Evolutionary conservation across 2,888 invertebrate genomes (phyloP), one percentile per base, ranked within the genome.

Genomic region (Sepioteuthis lessoniana): DNA sequence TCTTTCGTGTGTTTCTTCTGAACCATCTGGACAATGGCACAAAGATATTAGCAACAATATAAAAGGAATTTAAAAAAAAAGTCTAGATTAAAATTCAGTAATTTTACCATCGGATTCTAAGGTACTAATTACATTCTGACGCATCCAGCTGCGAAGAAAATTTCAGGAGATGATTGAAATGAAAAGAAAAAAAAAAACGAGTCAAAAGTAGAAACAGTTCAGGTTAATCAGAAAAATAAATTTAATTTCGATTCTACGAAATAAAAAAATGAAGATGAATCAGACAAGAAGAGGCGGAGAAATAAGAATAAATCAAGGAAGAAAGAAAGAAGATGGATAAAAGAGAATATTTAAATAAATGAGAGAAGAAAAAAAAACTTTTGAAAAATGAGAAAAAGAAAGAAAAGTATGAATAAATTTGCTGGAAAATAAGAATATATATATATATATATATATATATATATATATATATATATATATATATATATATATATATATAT

Each of bases 71-170:
- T n/a, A 31, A 76, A 76, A 31, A n/a, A 76, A 5, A 8, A 76
- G 42, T 5, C 42, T 42, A n/a, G 16, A 76, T 5, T 3, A 4
- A 28, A 5, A 76, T 50, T 50, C 50, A 50, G 50, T 50, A 76
- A 31, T 76, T 28, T 76, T 76, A 76, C 13, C 76, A 10, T n/a
- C 76, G 76, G n/a, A 76, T 35, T 76, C n/a, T 76, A n/a, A 76
- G 76, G 76, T 76, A 76, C 76, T 76, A 76, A 76, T 76, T 76
- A 76, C 76, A 76, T 76, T 76, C 76, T 76, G n/a, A 76, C 76
- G n/a, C n/a, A 76, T 76, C 35, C n/a, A n/a, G 76, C 76, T 76
- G 76, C n/a, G n/a, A 76, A 76, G n/a, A 13, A n/a, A 76, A n/a
- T 76, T 55, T 55, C 25, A 21, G 55, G 21, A 76, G n/a, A 76